Conservation (phyloP, 1,140 invertebrate species). For the Halesus radiatus region DNA sequence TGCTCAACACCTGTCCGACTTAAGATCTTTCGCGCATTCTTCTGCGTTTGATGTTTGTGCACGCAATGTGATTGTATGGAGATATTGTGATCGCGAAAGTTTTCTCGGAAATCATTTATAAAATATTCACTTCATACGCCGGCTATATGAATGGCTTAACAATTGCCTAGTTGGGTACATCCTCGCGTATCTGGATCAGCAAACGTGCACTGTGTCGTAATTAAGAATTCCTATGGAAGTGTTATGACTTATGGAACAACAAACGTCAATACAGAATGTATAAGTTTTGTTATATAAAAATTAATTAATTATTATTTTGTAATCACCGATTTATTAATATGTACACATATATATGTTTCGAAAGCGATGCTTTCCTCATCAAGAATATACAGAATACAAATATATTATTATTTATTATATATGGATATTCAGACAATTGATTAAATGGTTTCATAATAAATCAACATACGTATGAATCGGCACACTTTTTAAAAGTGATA, state of each 20-base stretch:
- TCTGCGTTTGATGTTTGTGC: neutral
- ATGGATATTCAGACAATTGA: no score
- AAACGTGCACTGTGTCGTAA: neutral
- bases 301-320: no score
- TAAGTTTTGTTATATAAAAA: neutral
- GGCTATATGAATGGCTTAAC: neutral
- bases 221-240: neutral
- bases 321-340: no score
- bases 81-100: constrained; percentile 7
- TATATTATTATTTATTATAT: no score
- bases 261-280: neutral
- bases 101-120: constrained; percentile 2
- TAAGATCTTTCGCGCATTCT: neutral
- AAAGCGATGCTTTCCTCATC: no score
- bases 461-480: no score
- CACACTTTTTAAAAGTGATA: no score
- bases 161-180: neutral
- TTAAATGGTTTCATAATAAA: no score
- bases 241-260: neutral
- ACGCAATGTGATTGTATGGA: neutral
- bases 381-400: no score
- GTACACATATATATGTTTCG: no score
- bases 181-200: neutral
- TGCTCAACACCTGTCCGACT: no score
- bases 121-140: neutral